These are phyloP conservation scores for Barnardius zonarius DNA, from an alignment of 2,113 vertebrate genomes.

Conservation along the genomic window DNA sequence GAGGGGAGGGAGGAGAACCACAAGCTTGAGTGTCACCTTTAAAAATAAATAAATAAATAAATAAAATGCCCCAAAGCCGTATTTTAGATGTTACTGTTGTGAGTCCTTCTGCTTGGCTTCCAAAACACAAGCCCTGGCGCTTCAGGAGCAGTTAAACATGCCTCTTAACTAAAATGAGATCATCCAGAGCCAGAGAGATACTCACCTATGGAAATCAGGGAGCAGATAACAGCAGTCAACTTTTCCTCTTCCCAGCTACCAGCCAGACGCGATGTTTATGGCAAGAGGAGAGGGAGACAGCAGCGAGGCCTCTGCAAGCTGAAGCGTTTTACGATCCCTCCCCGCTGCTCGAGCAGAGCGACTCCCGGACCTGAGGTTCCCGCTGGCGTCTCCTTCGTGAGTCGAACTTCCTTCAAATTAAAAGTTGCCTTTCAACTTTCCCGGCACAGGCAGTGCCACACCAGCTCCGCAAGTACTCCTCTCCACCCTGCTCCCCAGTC, in stretches of 20 bases:
- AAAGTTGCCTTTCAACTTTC: not conserved
- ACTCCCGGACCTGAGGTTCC: not conserved
- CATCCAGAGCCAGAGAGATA: not conserved
- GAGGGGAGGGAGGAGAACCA: not conserved
- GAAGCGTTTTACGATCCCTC: not conserved
- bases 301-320: not conserved
- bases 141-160: not conserved
- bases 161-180: not conserved
- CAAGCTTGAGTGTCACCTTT: not conserved
- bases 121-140: not conserved
- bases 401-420: not conserved
- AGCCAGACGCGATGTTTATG: not conserved
- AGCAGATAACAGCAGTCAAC: not conserved
- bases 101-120: not conserved
- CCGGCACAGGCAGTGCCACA: accelerated
- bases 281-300: not conserved
- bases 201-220: not conserved
- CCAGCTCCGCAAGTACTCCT: accelerated
- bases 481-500: not conserved
- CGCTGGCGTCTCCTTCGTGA: not conserved
- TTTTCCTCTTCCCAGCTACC: not conserved
- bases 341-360: not conserved
- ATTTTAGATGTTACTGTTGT: not conserved
- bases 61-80: accelerated
- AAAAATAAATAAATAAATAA: not conserved